These are phyloP conservation scores for Sebastiscus albofasciatus DNA, from an alignment of 2,797 vertebrate genomes.

Conservation along the genomic window DNA sequence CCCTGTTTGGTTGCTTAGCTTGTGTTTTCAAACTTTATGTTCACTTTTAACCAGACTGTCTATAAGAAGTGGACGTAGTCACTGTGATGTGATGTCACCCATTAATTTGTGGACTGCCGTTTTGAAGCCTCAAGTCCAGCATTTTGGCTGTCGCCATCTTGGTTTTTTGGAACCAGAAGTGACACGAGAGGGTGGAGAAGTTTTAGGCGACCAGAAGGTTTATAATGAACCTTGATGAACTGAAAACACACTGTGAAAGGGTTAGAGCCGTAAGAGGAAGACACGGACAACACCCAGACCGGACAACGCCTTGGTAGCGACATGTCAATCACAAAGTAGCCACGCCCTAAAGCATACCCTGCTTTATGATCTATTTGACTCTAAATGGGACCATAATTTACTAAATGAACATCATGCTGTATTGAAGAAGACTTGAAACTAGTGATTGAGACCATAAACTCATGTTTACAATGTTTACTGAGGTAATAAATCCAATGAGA, in stretches of 20 bases:
- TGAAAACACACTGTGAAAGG: not conserved
- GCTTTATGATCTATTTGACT: not conserved
- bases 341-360: not conserved
- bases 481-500: not conserved
- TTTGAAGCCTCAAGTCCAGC: not conserved
- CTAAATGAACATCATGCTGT: not conserved
- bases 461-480: not conserved
- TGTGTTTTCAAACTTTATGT: not conserved
- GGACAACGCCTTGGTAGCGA: not conserved
- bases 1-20: not conserved
- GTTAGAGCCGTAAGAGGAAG: not conserved
- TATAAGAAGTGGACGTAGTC: not conserved
- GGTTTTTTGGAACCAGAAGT: too few species aligned
- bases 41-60: not conserved
- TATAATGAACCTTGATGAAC: not conserved
- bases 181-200: too few species aligned
- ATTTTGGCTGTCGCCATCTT: too few species aligned
- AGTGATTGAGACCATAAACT: not conserved
- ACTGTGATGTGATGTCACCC: not conserved
- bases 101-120: not conserved
- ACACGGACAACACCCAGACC: not conserved
- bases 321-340: not conserved
- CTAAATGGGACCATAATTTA: not conserved
- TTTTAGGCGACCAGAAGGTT: too few species aligned
- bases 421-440: not conserved